Base-by-base conservation (phyloP, 2,797 vertebrate species). In the Girardinus metallicus region DNA sequence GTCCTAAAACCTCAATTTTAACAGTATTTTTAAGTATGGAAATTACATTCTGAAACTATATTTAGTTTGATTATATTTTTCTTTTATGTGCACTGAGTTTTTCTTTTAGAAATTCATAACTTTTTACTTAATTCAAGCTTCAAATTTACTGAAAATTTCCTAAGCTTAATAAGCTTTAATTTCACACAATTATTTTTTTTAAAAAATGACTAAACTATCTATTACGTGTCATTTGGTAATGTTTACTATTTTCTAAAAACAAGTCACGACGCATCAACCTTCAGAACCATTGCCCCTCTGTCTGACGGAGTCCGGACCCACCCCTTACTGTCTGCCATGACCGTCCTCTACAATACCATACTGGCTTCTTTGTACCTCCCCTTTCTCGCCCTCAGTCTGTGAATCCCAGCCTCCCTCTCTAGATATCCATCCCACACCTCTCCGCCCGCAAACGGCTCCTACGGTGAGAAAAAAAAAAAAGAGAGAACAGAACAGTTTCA, bases 281-380 rank as follows among this genome's bases (percentile, higher is more conserved):
- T 87, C 85, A 68, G 80, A 79, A 83, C 81, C 80, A 76, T 88
- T 79, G 80, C 89, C 85, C 53, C 86, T 89, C 88, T 86, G 83
- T 87, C 90, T 92, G 87, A 89, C 87, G 80, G 88, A 90, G 88
- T 83, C 90, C 92, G 84, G 92, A 92, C 94, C 95, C 95, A 91
- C 94, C 95, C 95, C 90, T 92, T 79, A 88, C 94, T 88, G 94
- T 93, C 94, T 94, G 90, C 91, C 94, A 91, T 91, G 88, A 88
- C 88, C 93, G 92, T 94, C 93, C 94, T 95, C 93, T 87, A 92
- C 93, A 93, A 94, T 88, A 87, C 91, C 89, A 91, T 93, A 91
- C 94, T 94, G 93, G 93, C 93, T 93, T 91, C 93, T 95, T 88
- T 92, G 93, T 90, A 92, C 95, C 95, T 95, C 95, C 95, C 95